Percentiles rank a stretch among this genome's conserved stretches.
These are phyloP conservation scores for Fregata magnificens DNA, from an alignment of 2,113 vertebrate genomes.

Conservation along the genomic window DNA sequence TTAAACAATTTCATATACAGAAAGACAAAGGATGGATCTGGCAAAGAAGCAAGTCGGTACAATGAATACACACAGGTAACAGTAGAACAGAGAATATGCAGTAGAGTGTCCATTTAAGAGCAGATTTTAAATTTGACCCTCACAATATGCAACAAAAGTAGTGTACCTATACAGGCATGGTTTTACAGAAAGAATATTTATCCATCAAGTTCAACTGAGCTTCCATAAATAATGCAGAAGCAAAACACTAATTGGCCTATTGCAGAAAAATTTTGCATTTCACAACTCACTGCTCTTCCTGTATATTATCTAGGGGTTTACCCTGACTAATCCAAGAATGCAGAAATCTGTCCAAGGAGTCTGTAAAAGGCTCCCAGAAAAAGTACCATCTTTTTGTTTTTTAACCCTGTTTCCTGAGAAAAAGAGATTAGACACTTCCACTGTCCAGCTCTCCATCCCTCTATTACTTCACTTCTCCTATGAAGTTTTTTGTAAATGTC, in stretches of 20 bases:
- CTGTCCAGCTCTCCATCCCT: neutral
- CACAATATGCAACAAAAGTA: neutral
- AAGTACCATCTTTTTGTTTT: neutral
- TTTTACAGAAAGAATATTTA: neutral
- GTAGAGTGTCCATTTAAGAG: neutral
- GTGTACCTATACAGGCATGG: accelerated
- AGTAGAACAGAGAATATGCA: neutral
- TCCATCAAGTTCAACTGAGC: neutral
- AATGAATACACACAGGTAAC: accelerated
- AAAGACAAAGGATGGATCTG: neutral
- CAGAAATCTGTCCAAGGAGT: neutral
- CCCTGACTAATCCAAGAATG: neutral
- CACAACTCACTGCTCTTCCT: neutral
- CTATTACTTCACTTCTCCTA: neutral
- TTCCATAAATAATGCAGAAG: constrained; percentile 41
- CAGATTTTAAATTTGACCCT: neutral
- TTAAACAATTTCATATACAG: neutral
- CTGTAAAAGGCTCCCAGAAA: neutral
- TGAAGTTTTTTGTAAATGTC: neutral
- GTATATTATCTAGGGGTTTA: neutral
- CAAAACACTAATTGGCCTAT: constrained; percentile 16
- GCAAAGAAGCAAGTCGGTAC: neutral
- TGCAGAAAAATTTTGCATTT: constrained; percentile 20
- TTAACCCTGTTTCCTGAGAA: neutral
- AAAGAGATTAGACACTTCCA: neutral